Evolutionary conservation across 1,140 invertebrate genomes (phyloP), one percentile per base, ranked within the genome.

Genomic region (Drosophila elegans): DNA sequence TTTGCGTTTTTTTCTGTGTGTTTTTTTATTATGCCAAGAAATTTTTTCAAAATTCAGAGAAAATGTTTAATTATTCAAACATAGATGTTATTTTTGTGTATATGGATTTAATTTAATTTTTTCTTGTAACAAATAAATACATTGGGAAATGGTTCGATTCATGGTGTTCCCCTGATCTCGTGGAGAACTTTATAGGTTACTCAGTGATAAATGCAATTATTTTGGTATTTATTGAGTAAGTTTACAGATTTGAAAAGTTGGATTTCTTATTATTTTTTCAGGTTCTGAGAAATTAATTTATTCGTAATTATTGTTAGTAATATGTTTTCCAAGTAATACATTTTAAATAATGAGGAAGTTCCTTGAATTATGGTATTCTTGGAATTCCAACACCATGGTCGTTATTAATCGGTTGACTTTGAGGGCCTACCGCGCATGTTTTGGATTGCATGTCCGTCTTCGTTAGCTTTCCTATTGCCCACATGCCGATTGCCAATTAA

Each of bases 401-500:
- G 36, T 48, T 39, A 48, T 55, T 68, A 68, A 64, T 52, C 63
- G 61, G 21, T 9, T 29, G 25, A 39, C 36, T 71, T 54, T 74
- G 71, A 62, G 42, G 67, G 49, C 36, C 46, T 13, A 66, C 16
- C 42, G 62, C 62, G 51, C 51, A 57, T 71, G 51, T 49, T 57
- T 55, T 4, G 36, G 68, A 71, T 71, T 72, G 64, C 66, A 77
- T 77, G 74, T 77, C 74, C 42, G 51, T 69, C 63, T 77, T 68
- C 49, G 62, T 68, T 54, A 42, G 51, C 46, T 39, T 56, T 72
- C 9, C 32, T 25, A 55, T 60, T 54, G 68, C 61, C 56, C 73
- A 79, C 74, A 60, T 62, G 72, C 62, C 60, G 55, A 73, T 56
- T 71, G 55, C 55, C 48, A 74, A 80, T 82, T 75, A 69, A 73